These are phyloP conservation scores for Pterobdella sp. DNA, from an alignment of 2,888 invertebrate species.

Conservation along the genomic window DNA sequence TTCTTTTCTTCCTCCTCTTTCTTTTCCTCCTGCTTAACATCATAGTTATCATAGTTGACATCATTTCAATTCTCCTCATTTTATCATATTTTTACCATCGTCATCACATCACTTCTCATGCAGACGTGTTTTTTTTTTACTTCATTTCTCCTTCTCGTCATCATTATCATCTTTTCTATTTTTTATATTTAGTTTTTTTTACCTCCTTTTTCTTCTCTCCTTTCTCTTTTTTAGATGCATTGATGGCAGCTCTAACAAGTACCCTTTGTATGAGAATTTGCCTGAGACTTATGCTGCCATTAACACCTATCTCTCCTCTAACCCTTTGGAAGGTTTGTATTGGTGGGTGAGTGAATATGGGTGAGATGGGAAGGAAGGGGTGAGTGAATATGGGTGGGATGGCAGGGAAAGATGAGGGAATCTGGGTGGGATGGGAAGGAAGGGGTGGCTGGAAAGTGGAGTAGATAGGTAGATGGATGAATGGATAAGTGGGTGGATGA, in stretches of 20 bases:
- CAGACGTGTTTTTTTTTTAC: too few relatives aligned
- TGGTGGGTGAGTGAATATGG: not conserved
- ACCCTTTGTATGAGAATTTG: conserved; percentile 38
- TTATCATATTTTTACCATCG: too few relatives aligned
- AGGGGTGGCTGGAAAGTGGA: not conserved
- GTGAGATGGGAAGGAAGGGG: not conserved
- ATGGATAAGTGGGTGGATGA: not conserved
- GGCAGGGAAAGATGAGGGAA: not conserved
- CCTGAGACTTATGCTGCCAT: conserved; percentile 39
- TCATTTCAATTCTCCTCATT: too few relatives aligned
- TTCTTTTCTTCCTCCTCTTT: too few relatives aligned
- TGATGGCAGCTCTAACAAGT: conserved; percentile 35
- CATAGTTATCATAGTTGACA: too few relatives aligned
- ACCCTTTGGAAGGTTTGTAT: conserved; percentile 36
- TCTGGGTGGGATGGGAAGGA: not conserved
- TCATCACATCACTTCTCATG: too few relatives aligned
- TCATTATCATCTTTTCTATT: too few relatives aligned
- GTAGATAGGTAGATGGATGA: not conserved
- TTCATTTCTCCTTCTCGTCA: too few relatives aligned
- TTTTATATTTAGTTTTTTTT: too few relatives aligned
- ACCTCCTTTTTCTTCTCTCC: too few relatives aligned
- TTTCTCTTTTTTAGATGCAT: conserved; percentile 34
- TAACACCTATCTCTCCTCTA: conserved; percentile 36
- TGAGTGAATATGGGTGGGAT: not conserved
- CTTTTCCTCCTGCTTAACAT: too few relatives aligned